Percentiles rank a stretch among this genome's conserved stretches.
Conservation (phyloP, 2,888 invertebrate species). For the Spisula solida region DNA sequence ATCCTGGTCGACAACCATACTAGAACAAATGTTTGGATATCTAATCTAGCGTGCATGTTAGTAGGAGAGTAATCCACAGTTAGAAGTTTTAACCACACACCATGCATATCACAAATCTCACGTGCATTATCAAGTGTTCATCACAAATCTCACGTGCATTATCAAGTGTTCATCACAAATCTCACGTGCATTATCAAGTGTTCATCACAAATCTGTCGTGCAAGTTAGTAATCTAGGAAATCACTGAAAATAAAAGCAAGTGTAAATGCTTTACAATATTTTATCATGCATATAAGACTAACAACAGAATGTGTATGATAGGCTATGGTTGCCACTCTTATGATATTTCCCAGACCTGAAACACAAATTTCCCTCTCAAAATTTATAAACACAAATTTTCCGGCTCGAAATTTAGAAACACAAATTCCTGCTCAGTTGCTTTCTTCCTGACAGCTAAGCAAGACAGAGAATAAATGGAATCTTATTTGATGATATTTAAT, state of each 20-base stretch:
- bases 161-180: constrained; percentile 22
- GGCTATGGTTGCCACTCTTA: background rate
- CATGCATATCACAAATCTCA: background rate
- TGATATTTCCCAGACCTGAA: no score
- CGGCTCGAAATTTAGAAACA: no score
- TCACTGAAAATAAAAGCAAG: constrained; percentile 69
- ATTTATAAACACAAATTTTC: background rate
- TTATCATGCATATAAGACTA: background rate
- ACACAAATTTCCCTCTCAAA: no score
- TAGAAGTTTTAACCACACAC: constrained; percentile 6
- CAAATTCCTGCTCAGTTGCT: no score
- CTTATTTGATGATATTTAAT: no score
- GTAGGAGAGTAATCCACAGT: constrained; percentile 6
- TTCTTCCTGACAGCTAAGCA: no score
- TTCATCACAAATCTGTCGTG: constrained; percentile 3
- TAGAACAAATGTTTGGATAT: background rate
- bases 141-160: constrained; percentile 14
- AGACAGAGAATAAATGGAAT: no score
- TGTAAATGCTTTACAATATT: background rate
- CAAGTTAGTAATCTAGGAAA: constrained; percentile 71
- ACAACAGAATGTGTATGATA: background rate
- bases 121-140: constrained; percentile 23
- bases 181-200: constrained; percentile 18
- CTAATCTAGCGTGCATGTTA: background rate
- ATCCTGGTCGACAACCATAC: background rate